Percentiles rank a stretch among this genome's conserved stretches.
These are phyloP conservation scores for Hemichromis elongatus DNA, from an alignment of 2,113 vertebrate genomes.

Conservation along the genomic window DNA sequence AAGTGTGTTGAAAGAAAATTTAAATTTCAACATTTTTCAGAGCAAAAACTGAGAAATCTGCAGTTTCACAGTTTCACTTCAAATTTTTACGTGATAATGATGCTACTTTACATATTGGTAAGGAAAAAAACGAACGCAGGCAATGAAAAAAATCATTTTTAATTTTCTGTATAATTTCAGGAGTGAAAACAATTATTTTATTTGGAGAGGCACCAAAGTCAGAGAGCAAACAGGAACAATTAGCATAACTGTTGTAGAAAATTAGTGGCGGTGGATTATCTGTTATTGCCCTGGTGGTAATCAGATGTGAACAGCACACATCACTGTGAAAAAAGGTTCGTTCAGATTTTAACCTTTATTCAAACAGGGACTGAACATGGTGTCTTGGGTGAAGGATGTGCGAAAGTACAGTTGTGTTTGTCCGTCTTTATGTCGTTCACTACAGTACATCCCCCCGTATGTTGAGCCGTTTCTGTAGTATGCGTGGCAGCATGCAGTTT, in stretches of 20 bases:
- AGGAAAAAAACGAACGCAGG: not conserved
- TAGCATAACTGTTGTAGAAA: not conserved
- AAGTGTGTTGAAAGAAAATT: not conserved
- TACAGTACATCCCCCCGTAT: not conserved
- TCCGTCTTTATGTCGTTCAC: not conserved
- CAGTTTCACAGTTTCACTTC: not conserved
- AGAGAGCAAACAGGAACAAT: not conserved
- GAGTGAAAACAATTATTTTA: not conserved
- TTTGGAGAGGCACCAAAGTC: not conserved
- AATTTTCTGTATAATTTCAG: not conserved
- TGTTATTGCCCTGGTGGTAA: not conserved
- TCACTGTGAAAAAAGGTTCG: not conserved
- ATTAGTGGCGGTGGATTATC: not conserved
- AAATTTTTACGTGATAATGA: not conserved
- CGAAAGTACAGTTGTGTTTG: not conserved
- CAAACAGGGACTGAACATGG: not conserved
- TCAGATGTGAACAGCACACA: not conserved
- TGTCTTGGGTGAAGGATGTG: not conserved
- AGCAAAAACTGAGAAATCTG: not conserved
- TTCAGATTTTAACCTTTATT: not conserved
- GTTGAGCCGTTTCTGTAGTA: not conserved
- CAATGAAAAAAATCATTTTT: not conserved
- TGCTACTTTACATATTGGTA: not conserved
- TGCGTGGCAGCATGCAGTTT: constrained; percentile 16
- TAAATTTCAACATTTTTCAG: not conserved